Evolutionary conservation across 2,113 vertebrate species (phyloP).

Genomic region (Centrocercus urophasianus): DNA sequence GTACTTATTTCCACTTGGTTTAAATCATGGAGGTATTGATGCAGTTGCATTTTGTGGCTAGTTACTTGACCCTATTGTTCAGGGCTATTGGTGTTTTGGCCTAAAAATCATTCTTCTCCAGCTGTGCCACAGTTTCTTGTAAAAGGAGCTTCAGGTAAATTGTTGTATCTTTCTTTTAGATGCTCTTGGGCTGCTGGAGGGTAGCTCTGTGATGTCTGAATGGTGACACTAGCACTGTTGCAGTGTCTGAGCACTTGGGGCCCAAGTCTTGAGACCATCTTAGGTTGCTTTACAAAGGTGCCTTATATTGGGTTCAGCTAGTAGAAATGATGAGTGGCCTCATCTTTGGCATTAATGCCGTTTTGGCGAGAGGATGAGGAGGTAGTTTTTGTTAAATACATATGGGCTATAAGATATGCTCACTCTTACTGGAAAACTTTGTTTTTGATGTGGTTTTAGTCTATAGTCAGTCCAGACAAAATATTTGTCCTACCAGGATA

Average conservation of each 20-base stretch:
- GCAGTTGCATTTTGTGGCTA: not conserved
- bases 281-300: accelerated
- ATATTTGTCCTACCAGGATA: conserved; percentile 74
- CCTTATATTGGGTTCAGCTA: not conserved
- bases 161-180: not conserved
- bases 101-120: not conserved
- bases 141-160: not conserved
- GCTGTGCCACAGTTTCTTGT: not conserved
- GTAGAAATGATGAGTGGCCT: not conserved
- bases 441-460: conserved; percentile 44
- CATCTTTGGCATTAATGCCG: not conserved
- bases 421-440: conserved; percentile 57
- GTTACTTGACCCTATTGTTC: not conserved
- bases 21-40: not conserved
- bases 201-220: accelerated
- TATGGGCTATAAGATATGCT: not conserved
- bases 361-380: not conserved
- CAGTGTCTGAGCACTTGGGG: accelerated
- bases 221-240: not conserved
- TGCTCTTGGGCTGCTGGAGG: accelerated
- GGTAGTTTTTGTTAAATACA: not conserved
- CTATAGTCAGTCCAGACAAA: conserved; percentile 63
- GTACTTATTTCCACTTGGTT: not conserved
- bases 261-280: not conserved
- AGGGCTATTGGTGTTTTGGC: not conserved